Evolutionary conservation across 2,888 invertebrate genomes (phyloP).

Genomic region (Drosophila cracens): DNA sequence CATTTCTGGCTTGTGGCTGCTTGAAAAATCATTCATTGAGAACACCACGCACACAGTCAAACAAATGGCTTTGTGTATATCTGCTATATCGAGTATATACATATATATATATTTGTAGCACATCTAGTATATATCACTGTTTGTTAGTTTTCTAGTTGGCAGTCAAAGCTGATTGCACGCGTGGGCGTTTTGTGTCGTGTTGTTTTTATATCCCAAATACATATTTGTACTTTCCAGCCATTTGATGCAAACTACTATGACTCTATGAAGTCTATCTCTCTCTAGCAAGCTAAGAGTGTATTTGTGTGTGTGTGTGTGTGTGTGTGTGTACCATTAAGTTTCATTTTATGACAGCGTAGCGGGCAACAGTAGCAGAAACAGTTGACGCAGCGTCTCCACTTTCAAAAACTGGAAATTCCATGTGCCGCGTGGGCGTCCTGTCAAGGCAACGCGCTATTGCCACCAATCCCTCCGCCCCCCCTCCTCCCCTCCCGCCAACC

Average conservation of each 20-base stretch:
- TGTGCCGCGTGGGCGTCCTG: slow-evolving; percentile 59
- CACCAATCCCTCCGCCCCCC: background rate
- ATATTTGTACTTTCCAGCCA: slow-evolving; percentile 73
- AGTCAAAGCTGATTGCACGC: slow-evolving; percentile 69
- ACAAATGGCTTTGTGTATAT: slow-evolving; percentile 41
- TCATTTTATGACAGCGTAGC: slow-evolving; percentile 76
- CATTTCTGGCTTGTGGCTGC: slow-evolving; percentile 61
- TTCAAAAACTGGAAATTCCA: slow-evolving; percentile 70
- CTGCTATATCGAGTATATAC: slow-evolving; percentile 17
- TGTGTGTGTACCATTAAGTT: slow-evolving; percentile 70
- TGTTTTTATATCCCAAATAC: slow-evolving; percentile 73
- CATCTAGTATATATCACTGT: slow-evolving; percentile 38
- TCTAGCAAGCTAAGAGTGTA: slow-evolving; percentile 8
- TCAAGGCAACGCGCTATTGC: slow-evolving; percentile 38
- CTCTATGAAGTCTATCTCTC: slow-evolving; percentile 40
- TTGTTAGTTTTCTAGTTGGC: slow-evolving; percentile 67
- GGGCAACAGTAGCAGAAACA: slow-evolving; percentile 64
- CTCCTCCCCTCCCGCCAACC: background rate
- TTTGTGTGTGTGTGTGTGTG: slow-evolving; percentile 14
- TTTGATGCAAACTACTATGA: slow-evolving; percentile 70
- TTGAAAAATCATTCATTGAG: slow-evolving; percentile 79
- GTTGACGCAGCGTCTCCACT: slow-evolving; percentile 79
- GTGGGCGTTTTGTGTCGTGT: slow-evolving; percentile 64
- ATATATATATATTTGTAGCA: background rate
- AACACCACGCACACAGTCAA: slow-evolving; percentile 47